These are phyloP conservation scores for Phragmatobia fuliginosa DNA, from an alignment of 2,888 invertebrate genomes.

Conservation along the genomic window DNA sequence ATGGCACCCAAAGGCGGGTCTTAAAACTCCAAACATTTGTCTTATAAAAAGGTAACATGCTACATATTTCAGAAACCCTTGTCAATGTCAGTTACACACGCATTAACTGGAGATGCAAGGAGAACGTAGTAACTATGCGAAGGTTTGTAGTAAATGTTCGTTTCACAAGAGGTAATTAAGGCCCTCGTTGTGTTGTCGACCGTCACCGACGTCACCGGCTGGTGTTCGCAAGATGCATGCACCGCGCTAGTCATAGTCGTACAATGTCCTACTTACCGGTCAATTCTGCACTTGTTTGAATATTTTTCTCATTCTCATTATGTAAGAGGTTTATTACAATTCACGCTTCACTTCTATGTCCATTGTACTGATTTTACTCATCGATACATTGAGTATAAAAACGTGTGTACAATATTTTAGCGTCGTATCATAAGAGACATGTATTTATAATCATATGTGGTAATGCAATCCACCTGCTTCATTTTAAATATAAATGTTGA, in stretches of 20 bases:
- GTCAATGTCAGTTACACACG: conserved; percentile 62
- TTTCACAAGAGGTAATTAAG: conserved; percentile 32
- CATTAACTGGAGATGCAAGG: conserved; percentile 9
- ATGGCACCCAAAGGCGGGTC: conserved; percentile 28
- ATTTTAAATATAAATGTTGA: conserved; percentile 31
- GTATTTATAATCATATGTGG: conserved; percentile 3
- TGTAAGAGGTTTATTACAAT: conserved; percentile 38
- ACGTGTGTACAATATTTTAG: conserved; percentile 14
- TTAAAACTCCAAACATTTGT: conserved; percentile 48
- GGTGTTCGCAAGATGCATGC: conserved; percentile 31
- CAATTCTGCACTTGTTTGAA: conserved; percentile 55
- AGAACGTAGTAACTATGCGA: conserved; percentile 22
- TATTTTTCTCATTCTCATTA: conserved; percentile 55
- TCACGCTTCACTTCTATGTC: conserved; percentile 23
- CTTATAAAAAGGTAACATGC: conserved; percentile 53
- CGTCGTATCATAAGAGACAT: conserved; percentile 19
- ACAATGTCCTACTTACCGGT: conserved; percentile 67
- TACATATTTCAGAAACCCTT: conserved; percentile 64
- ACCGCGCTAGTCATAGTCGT: conserved; percentile 71
- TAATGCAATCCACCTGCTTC: conserved; percentile 21
- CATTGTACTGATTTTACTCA: conserved; percentile 17
- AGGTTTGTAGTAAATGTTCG: conserved; percentile 16
- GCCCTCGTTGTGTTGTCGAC: conserved; percentile 28
- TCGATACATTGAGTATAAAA: conserved; percentile 4
- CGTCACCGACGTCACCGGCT: conserved; percentile 21